These are phyloP conservation scores for Tetramorium simillimum DNA, from an alignment of 1,140 invertebrate genomes.

Conservation along the genomic window DNA sequence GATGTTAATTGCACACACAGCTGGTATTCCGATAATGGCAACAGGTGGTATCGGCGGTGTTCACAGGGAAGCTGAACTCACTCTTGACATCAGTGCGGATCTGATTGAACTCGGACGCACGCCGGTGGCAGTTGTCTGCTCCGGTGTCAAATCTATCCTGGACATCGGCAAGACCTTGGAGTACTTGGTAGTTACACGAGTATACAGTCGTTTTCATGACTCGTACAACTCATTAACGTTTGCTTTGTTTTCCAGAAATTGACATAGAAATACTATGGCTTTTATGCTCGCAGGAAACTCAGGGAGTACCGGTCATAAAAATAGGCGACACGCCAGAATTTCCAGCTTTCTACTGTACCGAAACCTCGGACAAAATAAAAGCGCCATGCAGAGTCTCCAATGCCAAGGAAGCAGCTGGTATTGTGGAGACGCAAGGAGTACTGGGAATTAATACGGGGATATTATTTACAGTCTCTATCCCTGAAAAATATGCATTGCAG, in stretches of 20 bases:
- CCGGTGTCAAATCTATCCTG: constrained; percentile 98
- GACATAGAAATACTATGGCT: background rate
- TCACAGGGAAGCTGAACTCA: constrained; percentile 93
- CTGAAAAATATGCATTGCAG: constrained; percentile 89
- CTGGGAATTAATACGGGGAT: constrained; percentile 92
- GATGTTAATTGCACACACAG: constrained; percentile 92
- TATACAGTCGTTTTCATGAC: background rate
- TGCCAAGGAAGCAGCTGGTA: constrained; percentile 89
- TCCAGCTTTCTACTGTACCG: constrained; percentile 95
- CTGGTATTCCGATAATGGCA: constrained; percentile 96
- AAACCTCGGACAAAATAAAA: constrained; percentile 87
- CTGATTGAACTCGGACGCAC: constrained; percentile 95
- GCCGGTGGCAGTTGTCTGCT: constrained; percentile 95
- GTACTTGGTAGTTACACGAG: constrained; percentile 90
- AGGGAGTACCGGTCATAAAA: constrained; percentile 95
- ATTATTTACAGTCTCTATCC: constrained; percentile 96
- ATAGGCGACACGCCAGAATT: constrained; percentile 89
- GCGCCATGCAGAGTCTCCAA: constrained; percentile 90
- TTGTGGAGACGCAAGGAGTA: constrained; percentile 87
- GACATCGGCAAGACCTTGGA: constrained; percentile 98
- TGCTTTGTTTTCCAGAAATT: background rate
- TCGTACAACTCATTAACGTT: background rate
- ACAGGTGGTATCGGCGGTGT: constrained; percentile 97
- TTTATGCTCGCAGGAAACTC: constrained; percentile 91
- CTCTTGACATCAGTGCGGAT: constrained; percentile 98